Percentiles rank a stretch among this genome's conserved stretches.
Conservation (phyloP, 2,888 invertebrate genomes). For the Noctua pronuba region DNA sequence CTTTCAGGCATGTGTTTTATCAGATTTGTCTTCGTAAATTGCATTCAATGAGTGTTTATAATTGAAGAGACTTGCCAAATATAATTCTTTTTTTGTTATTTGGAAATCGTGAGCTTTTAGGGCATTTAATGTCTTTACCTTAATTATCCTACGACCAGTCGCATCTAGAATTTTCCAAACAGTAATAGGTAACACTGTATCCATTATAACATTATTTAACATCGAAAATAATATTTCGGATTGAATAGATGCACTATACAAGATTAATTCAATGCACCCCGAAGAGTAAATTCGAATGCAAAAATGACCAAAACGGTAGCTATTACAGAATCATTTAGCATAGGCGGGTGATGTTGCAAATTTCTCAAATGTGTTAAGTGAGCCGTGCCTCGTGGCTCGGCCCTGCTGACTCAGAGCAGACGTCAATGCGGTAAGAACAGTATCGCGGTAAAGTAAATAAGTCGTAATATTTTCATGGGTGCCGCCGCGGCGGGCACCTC, state of each 20-base stretch:
- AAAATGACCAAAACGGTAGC: slow-evolving; percentile 17
- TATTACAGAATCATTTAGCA: slow-evolving; percentile 48
- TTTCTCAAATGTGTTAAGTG: slow-evolving; percentile 65
- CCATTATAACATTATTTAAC: not conserved
- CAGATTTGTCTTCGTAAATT: slow-evolving; percentile 2
- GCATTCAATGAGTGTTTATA: not conserved
- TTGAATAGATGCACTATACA: not conserved
- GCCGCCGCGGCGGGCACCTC: slow-evolving; percentile 84
- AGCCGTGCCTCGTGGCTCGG: slow-evolving; percentile 71
- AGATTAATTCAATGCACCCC: slow-evolving; percentile 5
- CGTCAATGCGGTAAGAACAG: slow-evolving; percentile 84
- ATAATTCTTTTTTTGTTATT: not conserved
- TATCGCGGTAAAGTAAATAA: slow-evolving; percentile 87
- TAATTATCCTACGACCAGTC: not conserved
- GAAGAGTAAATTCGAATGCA: not conserved
- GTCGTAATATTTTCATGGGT: slow-evolving; percentile 89
- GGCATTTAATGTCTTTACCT: not conserved
- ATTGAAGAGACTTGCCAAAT: not conserved
- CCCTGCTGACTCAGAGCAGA: slow-evolving; percentile 78
- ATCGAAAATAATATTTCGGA: not conserved
- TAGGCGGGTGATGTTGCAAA: slow-evolving; percentile 54
- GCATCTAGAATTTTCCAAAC: not conserved
- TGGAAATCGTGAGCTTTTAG: not conserved
- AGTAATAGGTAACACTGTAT: not conserved
- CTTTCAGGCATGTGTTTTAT: slow-evolving; percentile 17